Percentiles rank a stretch among this genome's conserved stretches.
Conservation (phyloP, 2,888 invertebrate species). For the Pollenia labialis region DNA sequence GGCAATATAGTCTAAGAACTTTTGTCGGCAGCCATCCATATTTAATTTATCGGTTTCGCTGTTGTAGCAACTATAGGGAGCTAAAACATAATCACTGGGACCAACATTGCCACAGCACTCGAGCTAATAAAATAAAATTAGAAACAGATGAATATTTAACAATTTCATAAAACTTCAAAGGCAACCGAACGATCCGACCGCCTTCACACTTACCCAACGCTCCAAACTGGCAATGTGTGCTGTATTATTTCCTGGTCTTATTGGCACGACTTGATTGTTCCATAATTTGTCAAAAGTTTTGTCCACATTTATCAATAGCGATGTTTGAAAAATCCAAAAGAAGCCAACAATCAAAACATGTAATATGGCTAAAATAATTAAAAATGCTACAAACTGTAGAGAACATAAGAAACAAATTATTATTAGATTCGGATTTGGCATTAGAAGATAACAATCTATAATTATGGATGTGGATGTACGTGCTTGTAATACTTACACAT, state of each 20-base stretch:
- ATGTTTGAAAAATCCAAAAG: slow-evolving; percentile 79
- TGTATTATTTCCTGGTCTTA: slow-evolving; percentile 79
- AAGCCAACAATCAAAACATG: slow-evolving; percentile 78
- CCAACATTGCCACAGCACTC: slow-evolving; percentile 80
- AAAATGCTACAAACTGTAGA: slow-evolving; percentile 77
- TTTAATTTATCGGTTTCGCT: slow-evolving; percentile 77
- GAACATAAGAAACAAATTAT: not conserved
- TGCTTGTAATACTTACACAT: slow-evolving; percentile 75
- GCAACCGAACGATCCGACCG: not conserved
- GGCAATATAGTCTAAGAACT: slow-evolving; percentile 79
- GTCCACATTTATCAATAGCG: slow-evolving; percentile 80
- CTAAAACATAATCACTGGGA: slow-evolving; percentile 78
- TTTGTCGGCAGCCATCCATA: slow-evolving; percentile 80
- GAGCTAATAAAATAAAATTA: slow-evolving; percentile 74
- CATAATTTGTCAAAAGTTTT: slow-evolving; percentile 79
- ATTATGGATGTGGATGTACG: not conserved
- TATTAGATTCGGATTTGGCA: not conserved
- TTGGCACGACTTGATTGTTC: slow-evolving; percentile 79
- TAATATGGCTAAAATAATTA: slow-evolving; percentile 77
- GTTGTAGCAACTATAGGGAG: slow-evolving; percentile 80
- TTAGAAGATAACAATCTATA: not conserved
- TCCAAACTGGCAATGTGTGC: slow-evolving; percentile 80
- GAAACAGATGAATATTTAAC: not conserved
- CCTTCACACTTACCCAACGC: slow-evolving; percentile 77
- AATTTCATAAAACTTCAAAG: slow-evolving; percentile 34